phyloP scores from a whole-genome alignment of 2,113 vertebrate species.

The Phrynosoma blainvillii region DNA sequence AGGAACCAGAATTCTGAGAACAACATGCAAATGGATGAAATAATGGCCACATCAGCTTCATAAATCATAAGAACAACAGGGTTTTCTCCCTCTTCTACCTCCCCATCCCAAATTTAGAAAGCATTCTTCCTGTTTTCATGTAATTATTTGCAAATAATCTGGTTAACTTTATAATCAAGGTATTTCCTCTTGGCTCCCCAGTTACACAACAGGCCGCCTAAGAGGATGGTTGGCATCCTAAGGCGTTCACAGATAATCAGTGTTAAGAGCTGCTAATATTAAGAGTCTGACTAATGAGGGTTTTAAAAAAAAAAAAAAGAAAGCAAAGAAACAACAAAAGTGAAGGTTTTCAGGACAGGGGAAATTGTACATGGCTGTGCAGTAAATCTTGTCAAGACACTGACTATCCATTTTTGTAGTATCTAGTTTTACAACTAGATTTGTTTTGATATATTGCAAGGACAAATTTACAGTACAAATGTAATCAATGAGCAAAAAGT shows the following conservation, averaged over 20 bases:
- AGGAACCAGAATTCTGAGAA: background rate
- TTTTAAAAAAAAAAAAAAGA: constrained; percentile 34
- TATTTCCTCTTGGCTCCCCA: constrained; percentile 82
- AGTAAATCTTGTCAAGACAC: constrained; percentile 32
- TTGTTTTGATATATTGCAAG: no score
- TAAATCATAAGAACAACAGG: constrained; percentile 70
- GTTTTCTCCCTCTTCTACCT: constrained; percentile 47
- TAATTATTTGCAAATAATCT: constrained; percentile 86
- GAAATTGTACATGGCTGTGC: constrained; percentile 33
- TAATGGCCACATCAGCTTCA: constrained; percentile 60
- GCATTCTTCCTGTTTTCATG: constrained; percentile 80
- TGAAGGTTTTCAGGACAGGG: background rate
- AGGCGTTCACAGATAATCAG: constrained; percentile 85
- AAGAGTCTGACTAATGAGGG: constrained; percentile 77
- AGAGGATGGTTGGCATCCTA: constrained; percentile 81
- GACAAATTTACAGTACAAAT: no score
- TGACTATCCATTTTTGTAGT: background rate
- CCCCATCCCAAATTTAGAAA: constrained; percentile 66
- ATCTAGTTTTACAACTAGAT: background rate
- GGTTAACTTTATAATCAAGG: constrained; percentile 84
- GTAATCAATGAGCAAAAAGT: no score
- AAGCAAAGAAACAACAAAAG: constrained; percentile 34
- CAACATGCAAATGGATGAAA: constrained; percentile 17
- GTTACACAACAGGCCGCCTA: constrained; percentile 79
- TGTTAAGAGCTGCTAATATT: constrained; percentile 81